Base-by-base conservation (phyloP, 2,888 invertebrate genomes). In the Aporophyla nigra region DNA sequence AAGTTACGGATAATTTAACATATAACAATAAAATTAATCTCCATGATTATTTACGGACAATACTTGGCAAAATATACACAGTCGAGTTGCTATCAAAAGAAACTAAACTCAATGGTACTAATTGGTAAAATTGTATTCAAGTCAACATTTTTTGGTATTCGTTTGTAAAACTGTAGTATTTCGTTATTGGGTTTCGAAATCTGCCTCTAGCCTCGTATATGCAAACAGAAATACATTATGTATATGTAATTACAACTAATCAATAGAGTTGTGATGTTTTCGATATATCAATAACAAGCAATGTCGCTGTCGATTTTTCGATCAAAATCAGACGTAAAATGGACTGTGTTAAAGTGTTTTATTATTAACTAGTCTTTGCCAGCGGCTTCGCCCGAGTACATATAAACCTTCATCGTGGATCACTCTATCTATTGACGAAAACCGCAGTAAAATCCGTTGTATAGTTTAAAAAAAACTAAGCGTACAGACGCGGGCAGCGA, bases 181-280 rank as follows among this genome's bases (percentile, higher is more conserved):
- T 76, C 3, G 12, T 69, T 7, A 2, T 53, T 19, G 2, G 3
- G 4, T 59, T 58, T 5, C 19, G 63, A 6, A 33, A 14, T 49
- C 74, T 78, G 74, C 83, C 79, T 70, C 49, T 43, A 66, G 43
- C 79, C 82, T 75, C 79, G 33, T 49, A 54, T 51, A 53, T 33
- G 40, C 72, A 40, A 14, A 65, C 53, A 78, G 53, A 63, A 74
- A 51, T 70, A 83, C 66, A 78, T 68, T n/a, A 27, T 46, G n/a
- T 63, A 63, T 62, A 21, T 62, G 40, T 4, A 61, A 3, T 2
- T 14, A 49, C 49, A 51, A 51, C 21, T 21, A 4, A 21, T 53
- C 53, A 53, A 53, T 21, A 21, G 53, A 21, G 53, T 21, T 53
- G 53, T 53, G 53, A 53, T 9, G 21, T 21, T 21, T 53, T 9